These are phyloP conservation scores for Alca torda DNA, from an alignment of 2,797 vertebrate genomes.

Conservation along the genomic window DNA sequence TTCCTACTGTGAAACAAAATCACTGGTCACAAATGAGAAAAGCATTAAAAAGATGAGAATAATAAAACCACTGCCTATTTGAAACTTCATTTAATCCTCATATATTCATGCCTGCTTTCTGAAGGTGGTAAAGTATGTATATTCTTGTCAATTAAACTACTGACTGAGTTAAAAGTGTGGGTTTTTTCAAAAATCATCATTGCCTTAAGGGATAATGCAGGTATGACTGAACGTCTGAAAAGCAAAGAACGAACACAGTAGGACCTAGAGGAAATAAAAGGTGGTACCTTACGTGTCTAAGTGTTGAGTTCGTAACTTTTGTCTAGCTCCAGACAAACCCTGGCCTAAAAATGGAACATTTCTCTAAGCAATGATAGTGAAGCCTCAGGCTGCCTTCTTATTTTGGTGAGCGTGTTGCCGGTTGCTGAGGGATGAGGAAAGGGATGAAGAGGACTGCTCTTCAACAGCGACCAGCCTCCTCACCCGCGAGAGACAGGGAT, in stretches of 20 bases:
- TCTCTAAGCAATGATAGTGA: neutral
- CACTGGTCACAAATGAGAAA: neutral
- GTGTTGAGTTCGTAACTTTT: neutral
- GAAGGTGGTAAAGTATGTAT: neutral
- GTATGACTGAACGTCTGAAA: neutral
- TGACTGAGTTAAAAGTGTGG: neutral
- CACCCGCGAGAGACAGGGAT: neutral
- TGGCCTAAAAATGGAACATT: neutral
- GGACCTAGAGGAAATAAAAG: neutral
- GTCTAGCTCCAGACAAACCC: neutral
- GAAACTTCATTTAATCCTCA: neutral
- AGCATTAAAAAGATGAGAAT: neutral
- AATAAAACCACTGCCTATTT: neutral
- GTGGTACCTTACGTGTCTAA: neutral
- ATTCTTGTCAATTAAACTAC: constrained; percentile 10
- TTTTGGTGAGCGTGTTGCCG: neutral
- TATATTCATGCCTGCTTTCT: neutral
- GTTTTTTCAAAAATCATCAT: neutral
- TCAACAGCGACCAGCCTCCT: neutral
- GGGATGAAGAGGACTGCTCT: neutral
- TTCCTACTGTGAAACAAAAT: neutral
- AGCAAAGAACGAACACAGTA: neutral
- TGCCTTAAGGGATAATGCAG: neutral
- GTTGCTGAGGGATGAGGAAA: neutral
- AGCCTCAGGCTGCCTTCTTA: neutral